Evolutionary conservation across 2,797 vertebrate species (phyloP).

Genomic region (Sebastes alutus): DNA sequence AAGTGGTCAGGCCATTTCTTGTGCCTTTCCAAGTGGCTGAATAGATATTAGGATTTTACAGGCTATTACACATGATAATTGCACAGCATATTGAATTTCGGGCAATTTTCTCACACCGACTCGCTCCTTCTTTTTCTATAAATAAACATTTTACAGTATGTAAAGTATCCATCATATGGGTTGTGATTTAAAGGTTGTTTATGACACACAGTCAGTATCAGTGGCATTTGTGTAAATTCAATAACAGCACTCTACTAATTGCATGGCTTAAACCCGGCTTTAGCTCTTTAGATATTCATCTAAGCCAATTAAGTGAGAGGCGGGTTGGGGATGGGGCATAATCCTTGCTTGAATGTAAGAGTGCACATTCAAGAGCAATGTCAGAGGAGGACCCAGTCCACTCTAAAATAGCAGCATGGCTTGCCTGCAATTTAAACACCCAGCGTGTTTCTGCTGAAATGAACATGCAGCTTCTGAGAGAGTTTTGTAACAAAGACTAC

Average conservation of each 20-base stretch:
- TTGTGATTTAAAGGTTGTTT: slow-evolving; percentile 71
- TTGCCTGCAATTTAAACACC: neutral
- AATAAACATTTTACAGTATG: slow-evolving; percentile 76
- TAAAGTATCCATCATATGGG: slow-evolving; percentile 48
- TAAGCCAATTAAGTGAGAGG: slow-evolving; percentile 75
- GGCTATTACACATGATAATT: slow-evolving; percentile 88
- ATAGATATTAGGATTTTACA: slow-evolving; percentile 88
- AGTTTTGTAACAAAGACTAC: slow-evolving; percentile 5
- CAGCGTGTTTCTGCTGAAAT: neutral
- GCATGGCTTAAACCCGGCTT: slow-evolving; percentile 71
- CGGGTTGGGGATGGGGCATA: slow-evolving; percentile 49
- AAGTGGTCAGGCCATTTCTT: slow-evolving; percentile 83
- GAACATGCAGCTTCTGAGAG: neutral
- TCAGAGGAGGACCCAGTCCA: slow-evolving; percentile 38
- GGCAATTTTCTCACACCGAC: slow-evolving; percentile 72
- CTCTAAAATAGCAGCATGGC: slow-evolving; percentile 27
- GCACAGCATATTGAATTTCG: slow-evolving; percentile 83
- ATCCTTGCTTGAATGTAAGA: slow-evolving; percentile 67
- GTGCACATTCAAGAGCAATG: slow-evolving; percentile 55
- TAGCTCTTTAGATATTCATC: slow-evolving; percentile 78
- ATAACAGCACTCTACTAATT: slow-evolving; percentile 74
- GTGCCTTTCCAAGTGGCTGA: slow-evolving; percentile 83
- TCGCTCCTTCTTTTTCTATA: slow-evolving; percentile 60
- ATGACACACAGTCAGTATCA: slow-evolving; percentile 53
- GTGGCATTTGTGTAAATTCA: slow-evolving; percentile 70